Percentiles rank a stretch among this genome's conserved stretches.
Evolutionary conservation across 2,888 invertebrate genomes (phyloP).

Genomic region (Lymantria monacha): DNA sequence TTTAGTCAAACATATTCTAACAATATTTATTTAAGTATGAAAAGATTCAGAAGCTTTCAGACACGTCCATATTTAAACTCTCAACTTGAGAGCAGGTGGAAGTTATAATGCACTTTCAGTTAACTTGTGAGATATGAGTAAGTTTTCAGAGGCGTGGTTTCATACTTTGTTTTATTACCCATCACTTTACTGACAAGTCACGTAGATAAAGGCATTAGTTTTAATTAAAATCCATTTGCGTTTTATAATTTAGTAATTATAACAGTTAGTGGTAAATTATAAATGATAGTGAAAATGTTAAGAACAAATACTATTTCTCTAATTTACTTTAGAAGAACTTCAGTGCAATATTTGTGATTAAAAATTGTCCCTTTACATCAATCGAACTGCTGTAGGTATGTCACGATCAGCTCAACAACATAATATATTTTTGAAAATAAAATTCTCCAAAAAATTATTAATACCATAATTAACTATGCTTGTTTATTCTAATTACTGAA

Average conservation of each 20-base stretch:
- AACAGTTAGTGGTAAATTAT: no score
- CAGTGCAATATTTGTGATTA: no score
- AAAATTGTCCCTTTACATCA: no score
- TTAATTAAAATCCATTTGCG: not conserved
- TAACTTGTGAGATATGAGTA: constrained; percentile 53
- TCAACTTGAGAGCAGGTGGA: constrained; percentile 47
- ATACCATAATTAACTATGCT: no score
- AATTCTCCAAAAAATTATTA: no score
- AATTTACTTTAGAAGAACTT: no score
- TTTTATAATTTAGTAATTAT: constrained; percentile 1
- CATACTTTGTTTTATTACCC: constrained; percentile 43
- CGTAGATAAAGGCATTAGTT: constrained; percentile 11
- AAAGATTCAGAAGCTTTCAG: constrained; percentile 52
- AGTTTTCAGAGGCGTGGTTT: constrained; percentile 41
- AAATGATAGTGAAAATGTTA: not conserved
- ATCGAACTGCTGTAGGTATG: no score
- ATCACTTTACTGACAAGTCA: constrained; percentile 28
- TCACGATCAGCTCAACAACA: no score
- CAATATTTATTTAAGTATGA: constrained; percentile 36
- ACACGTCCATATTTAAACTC: constrained; percentile 41
- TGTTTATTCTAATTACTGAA: no score
- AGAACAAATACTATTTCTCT: no score
- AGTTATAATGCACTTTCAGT: constrained; percentile 65
- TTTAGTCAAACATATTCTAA: constrained; percentile 11
- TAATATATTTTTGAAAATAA: no score